Base-by-base conservation (phyloP, 1,140 invertebrate species). In the Nasonia longicornis region DNA sequence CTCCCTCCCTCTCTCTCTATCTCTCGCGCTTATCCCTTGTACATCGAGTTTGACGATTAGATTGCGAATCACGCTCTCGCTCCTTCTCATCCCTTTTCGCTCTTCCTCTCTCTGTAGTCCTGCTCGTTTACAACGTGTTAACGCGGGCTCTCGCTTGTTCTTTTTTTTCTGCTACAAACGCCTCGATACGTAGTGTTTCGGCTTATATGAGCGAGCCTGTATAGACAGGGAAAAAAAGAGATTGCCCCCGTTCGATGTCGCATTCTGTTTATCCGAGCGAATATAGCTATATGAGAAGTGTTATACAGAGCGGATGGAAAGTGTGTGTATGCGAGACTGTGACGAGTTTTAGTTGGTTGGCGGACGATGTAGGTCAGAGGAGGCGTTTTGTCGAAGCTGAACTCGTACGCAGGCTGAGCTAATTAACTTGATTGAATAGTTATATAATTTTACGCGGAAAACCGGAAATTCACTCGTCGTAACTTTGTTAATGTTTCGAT, bases 61-160 rank as follows among this genome's bases (percentile, higher is more conserved):
- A 83, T 76, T 84, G 82, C 73, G 72, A 80, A 85, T 84, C 79
- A 80, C 70, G 67, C 66, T 26, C 48, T 72, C 48, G 31, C 35
- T 22, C 42, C 72, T 69, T 38, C 29, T 67, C 64, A 29, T 77
- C 58, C 29, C 74, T 77, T 81, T 81, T 79, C 69, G 31, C 14
- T 52, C 31, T 35, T 6, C 4, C 31, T 35, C 3, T 35, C 31
- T 26, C 38, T 7, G 38, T 69, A n/a, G 38, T 45, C 26, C 67
- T 48, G 6, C 11, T 45, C 76, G 45, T 45, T 67, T 67, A 72
- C 70, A 72, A 22, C 38, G n/a, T 48, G 70, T 72, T 48, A 48
- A 84, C 71, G 14, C 12, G 16, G 7, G 52, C 52, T 58, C 38
- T 42, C 7, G 38, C 38, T 42, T 1, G 38, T 42, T 42, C 38